Evolutionary conservation across 2,113 vertebrate species (phyloP).

Genomic region (Caranx ignobilis): DNA sequence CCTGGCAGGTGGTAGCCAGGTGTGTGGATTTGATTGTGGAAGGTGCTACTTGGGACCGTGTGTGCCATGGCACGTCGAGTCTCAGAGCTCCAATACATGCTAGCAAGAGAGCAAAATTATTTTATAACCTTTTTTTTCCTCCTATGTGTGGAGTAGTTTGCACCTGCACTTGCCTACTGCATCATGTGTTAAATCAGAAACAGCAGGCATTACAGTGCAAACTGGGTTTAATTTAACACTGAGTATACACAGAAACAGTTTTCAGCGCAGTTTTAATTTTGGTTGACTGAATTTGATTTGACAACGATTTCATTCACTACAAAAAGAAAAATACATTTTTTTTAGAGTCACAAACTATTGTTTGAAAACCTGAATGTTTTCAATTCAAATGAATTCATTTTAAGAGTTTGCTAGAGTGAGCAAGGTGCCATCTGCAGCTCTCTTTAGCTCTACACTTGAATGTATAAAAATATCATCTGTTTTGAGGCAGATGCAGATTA

Average conservation of each 20-base stretch:
- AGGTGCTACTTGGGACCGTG: slow-evolving; percentile 11
- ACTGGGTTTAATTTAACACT: slow-evolving; percentile 3
- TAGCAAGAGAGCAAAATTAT: slow-evolving; percentile 6
- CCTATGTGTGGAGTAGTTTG: neutral
- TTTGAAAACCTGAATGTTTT: neutral
- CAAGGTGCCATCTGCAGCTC: neutral
- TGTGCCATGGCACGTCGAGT: slow-evolving; percentile 1
- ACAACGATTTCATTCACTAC: neutral
- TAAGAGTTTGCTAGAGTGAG: neutral
- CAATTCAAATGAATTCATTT: neutral
- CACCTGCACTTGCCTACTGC: neutral
- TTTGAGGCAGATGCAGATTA: neutral
- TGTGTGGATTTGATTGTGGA: slow-evolving; percentile 62
- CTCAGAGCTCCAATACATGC: slow-evolving; percentile 26
- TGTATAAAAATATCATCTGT: neutral
- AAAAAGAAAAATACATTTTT: neutral
- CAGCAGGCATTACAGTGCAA: neutral
- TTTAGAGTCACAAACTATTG: neutral
- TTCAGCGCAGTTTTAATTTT: neutral
- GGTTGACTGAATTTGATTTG: neutral
- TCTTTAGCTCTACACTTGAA: neutral
- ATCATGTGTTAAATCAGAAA: neutral
- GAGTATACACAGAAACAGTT: neutral
- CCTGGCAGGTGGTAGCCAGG: slow-evolving; percentile 69
- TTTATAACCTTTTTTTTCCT: slow-evolving; percentile 5